Base-by-base conservation (phyloP, 2,888 invertebrate species). In the Microplitis deprimator region DNA sequence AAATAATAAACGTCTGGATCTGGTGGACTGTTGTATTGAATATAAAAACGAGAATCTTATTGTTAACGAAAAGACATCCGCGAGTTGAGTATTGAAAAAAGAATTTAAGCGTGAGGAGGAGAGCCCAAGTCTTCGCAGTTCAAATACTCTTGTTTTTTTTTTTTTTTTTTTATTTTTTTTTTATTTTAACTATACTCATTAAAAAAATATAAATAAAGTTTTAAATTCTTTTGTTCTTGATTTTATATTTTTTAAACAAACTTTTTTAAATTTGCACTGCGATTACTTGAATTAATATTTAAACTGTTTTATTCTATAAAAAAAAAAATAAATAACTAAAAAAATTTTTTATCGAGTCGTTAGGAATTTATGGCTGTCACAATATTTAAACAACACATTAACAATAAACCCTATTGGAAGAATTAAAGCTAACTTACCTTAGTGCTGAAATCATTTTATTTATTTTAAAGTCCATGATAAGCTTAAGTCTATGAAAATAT, bases 401-500 rank as follows among this genome's bases (percentile, higher is more conserved):
- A 83, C 81, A 80, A 79, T 80, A 79, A 79, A 65, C 68, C 69
- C 69, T 68, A 79, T 80, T 82, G 80, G 79, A 82, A 83, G 80
- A 78, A 78, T 79, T 79, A 77, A 79, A 67, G 29, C 68, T 77
- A 83, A 89, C 89, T 89, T 89, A 89, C 89, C 89, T 89, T 87
- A 68, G 39, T 65, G 86, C 87, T 88, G 89, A 86, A 88, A 88
- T 70, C 50, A 65, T 41, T 73, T 67, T 5, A 70, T 13, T 50
- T 50, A 10, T 8, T 50, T 50, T 65, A 17, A 39, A 62, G 40
- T 61, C 20, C 70, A 62, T 17, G 20, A 68, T 69, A 73, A 69
- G 17, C 68, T 68, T 38, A 39, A 59, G 17, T 40, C 50, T 68
- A 68, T 73, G 16, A 73, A 68, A 67, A 62, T 41, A 13, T 67